These are phyloP conservation scores for Odontamblyopus lacepedii DNA, from an alignment of 2,797 vertebrate genomes.

Conservation along the genomic window DNA sequence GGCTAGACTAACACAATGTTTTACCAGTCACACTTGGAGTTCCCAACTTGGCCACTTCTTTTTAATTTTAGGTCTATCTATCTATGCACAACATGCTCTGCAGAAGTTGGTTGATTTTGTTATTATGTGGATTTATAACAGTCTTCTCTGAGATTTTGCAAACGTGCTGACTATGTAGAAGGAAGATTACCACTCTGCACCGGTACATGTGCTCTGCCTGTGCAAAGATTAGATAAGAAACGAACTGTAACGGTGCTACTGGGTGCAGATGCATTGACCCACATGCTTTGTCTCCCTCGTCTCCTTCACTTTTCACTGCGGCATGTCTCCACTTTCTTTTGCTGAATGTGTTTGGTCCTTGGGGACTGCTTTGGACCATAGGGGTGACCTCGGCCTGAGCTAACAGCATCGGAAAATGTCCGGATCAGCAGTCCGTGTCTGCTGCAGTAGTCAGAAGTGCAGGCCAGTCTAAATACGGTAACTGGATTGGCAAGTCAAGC, in stretches of 20 bases:
- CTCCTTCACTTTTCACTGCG: constrained; percentile 39
- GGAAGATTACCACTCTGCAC: constrained; percentile 55
- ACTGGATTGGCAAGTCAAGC: constrained; percentile 25
- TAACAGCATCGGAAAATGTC: constrained; percentile 51
- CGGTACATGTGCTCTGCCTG: constrained; percentile 39
- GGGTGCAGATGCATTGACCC: constrained; percentile 51
- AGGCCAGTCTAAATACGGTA: constrained; percentile 12
- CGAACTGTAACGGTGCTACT: constrained; percentile 21
- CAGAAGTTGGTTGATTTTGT: constrained; percentile 35
- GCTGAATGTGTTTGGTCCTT: constrained; percentile 59
- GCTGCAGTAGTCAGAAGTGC: constrained; percentile 52
- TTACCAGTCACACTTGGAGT: not conserved
- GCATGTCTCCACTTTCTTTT: constrained; percentile 38
- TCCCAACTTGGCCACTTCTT: not conserved
- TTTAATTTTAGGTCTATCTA: not conserved
- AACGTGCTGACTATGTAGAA: constrained; percentile 59
- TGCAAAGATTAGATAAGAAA: constrained; percentile 66
- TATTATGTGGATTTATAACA: constrained; percentile 29
- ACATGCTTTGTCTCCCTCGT: constrained; percentile 37
- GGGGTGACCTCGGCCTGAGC: constrained; percentile 68
- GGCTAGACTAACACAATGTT: not conserved
- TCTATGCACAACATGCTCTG: constrained; percentile 9
- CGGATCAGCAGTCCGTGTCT: constrained; percentile 63
- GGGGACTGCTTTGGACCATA: constrained; percentile 36
- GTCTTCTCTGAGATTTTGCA: constrained; percentile 61